These are phyloP conservation scores for Scomber colias DNA, from an alignment of 2,113 vertebrate genomes.

Conservation along the genomic window DNA sequence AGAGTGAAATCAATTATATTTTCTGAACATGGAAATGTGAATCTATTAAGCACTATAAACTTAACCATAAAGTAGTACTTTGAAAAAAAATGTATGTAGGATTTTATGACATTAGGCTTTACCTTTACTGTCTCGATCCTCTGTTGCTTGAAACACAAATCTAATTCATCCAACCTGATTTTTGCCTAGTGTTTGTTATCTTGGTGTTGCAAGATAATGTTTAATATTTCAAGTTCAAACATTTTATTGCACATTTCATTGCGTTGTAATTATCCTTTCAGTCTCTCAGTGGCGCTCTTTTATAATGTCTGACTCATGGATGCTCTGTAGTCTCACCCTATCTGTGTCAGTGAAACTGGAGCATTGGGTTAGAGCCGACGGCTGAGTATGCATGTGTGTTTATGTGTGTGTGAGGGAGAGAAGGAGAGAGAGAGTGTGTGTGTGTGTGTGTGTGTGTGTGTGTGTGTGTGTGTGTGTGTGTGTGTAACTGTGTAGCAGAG, in stretches of 20 bases:
- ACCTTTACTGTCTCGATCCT: background rate
- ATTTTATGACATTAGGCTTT: background rate
- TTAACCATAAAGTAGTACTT: too few relatives aligned
- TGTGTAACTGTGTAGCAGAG: background rate
- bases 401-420: constrained; percentile 21
- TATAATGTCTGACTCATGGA: constrained; percentile 57
- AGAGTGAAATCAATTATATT: too few relatives aligned
- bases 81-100: too few relatives aligned
- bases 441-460: constrained; percentile 34
- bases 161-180: background rate
- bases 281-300: constrained; percentile 68
- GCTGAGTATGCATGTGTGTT: constrained; percentile 49
- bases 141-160: background rate
- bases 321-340: constrained; percentile 42
- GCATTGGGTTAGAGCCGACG: constrained; percentile 54
- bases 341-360: constrained; percentile 77
- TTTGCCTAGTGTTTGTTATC: background rate
- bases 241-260: background rate
- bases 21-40: too few relatives aligned
- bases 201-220: background rate
- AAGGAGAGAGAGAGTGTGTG: too few relatives aligned
- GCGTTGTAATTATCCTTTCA: constrained; percentile 43
- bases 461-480: constrained; percentile 33
- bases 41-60: background rate
- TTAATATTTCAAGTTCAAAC: background rate